These are phyloP conservation scores for Tachystola acroxantha DNA, from an alignment of 2,888 invertebrate genomes.

Conservation along the genomic window DNA sequence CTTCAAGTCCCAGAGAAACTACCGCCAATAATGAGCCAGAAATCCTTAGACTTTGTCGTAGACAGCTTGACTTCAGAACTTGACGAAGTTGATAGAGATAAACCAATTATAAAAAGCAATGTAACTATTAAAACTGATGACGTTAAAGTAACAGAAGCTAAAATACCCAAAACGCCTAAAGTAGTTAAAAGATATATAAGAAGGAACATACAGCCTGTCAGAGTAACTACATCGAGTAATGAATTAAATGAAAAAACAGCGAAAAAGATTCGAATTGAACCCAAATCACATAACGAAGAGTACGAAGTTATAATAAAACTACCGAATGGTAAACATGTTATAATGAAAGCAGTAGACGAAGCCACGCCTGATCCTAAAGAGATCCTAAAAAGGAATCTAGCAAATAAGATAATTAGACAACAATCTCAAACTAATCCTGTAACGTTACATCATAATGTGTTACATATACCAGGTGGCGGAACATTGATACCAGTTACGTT, in stretches of 20 bases:
- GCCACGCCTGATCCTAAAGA: constrained; percentile 50
- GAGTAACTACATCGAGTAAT: too few relatives aligned
- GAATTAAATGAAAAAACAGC: neutral
- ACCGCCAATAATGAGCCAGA: constrained; percentile 67
- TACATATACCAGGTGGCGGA: constrained; percentile 35
- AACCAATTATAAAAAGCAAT: too few relatives aligned
- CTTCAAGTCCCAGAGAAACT: constrained; percentile 29
- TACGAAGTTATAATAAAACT: constrained; percentile 62
- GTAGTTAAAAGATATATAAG: neutral
- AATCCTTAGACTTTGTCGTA: constrained; percentile 63
- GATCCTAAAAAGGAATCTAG: constrained; percentile 33
- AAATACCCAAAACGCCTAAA: constrained; percentile 5
- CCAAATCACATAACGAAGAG: constrained; percentile 20
- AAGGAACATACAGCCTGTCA: neutral
- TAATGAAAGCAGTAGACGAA: constrained; percentile 36
- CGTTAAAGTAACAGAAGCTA: neutral
- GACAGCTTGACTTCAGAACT: constrained; percentile 52
- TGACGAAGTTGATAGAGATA: constrained; percentile 15
- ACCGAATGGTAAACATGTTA: constrained; percentile 54
- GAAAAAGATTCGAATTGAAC: neutral
- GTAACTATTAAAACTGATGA: neutral
- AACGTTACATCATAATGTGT: constrained; percentile 18
- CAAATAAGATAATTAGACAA: constrained; percentile 1
- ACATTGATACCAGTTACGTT: constrained; percentile 53
- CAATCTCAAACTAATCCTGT: constrained; percentile 2